A percentile compares a stretch with the other conserved stretches of the same genome.
phyloP scores from a whole-genome alignment of 2,888 invertebrate species.

The Lasiommata megera region DNA sequence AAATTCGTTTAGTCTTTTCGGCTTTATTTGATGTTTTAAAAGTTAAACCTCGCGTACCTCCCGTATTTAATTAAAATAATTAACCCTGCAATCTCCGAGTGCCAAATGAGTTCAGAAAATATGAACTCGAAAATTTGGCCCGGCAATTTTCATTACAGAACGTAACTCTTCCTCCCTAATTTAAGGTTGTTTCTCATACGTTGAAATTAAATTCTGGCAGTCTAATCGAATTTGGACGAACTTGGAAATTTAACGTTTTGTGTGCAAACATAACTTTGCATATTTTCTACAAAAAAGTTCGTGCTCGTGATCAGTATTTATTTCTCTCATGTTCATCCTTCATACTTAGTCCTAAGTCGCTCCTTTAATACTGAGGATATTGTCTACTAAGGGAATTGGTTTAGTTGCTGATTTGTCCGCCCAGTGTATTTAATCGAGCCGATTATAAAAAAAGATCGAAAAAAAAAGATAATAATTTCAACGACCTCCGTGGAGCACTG shows the following conservation, averaged over 20 bases:
- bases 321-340: too few relatives aligned
- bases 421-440: too few relatives aligned
- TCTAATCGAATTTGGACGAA: not conserved
- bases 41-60: slow-evolving; percentile 1
- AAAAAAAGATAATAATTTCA: too few relatives aligned
- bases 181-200: not conserved
- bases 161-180: slow-evolving; percentile 5
- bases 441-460: too few relatives aligned
- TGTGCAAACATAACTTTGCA: not conserved
- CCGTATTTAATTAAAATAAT: slow-evolving; percentile 23
- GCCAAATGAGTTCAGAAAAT: slow-evolving; percentile 6
- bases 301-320: too few relatives aligned
- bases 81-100: not conserved
- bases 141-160: slow-evolving; percentile 4
- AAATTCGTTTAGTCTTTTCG: not conserved
- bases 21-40: not conserved
- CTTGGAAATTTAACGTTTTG: not conserved
- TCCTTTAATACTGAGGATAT: too few relatives aligned
- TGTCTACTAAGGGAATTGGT: too few relatives aligned
- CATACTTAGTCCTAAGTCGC: too few relatives aligned
- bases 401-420: too few relatives aligned
- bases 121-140: not conserved
- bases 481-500: too few relatives aligned
- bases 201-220: slow-evolving; percentile 2
- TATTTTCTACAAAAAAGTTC: too few relatives aligned